Evolutionary conservation across 2,113 vertebrate genomes (phyloP).

Genomic region (Bambusicola thoracicus): DNA sequence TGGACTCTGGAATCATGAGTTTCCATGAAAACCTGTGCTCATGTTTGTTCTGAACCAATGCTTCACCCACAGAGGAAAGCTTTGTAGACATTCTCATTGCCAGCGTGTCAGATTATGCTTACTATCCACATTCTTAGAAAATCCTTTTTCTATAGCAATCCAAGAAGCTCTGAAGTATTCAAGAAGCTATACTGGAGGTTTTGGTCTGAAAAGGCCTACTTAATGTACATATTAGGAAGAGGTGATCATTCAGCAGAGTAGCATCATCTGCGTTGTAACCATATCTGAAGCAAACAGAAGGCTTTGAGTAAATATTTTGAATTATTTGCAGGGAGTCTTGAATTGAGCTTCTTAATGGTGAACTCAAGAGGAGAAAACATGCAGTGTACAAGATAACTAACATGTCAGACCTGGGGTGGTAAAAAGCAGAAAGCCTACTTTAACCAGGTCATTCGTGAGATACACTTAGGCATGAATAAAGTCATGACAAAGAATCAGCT

Average conservation of each 20-base stretch:
- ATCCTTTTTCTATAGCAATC: neutral
- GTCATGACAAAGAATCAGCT: neutral
- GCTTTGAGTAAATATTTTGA: neutral
- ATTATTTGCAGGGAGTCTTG: neutral
- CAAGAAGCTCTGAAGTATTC: neutral
- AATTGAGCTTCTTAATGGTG: neutral
- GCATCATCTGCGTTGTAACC: neutral
- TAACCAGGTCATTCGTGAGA: neutral
- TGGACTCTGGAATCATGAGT: neutral
- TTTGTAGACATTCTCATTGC: neutral
- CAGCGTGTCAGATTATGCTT: neutral
- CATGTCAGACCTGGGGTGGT: neutral
- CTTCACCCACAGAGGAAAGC: neutral
- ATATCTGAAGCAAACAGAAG: neutral
- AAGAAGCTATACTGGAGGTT: accelerated
- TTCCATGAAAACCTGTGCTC: neutral
- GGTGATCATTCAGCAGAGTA: neutral
- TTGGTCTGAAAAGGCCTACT: conserved; percentile 4
- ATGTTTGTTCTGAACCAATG: neutral
- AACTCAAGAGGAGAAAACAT: neutral
- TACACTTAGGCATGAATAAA: neutral
- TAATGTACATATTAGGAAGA: neutral
- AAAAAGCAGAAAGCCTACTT: neutral
- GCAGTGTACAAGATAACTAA: accelerated
- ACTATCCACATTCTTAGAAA: neutral